Percentiles rank a stretch among this genome's conserved stretches.
phyloP scores from a whole-genome alignment of 2,797 vertebrate species.

The Xiphorhynchus erythropygius region DNA sequence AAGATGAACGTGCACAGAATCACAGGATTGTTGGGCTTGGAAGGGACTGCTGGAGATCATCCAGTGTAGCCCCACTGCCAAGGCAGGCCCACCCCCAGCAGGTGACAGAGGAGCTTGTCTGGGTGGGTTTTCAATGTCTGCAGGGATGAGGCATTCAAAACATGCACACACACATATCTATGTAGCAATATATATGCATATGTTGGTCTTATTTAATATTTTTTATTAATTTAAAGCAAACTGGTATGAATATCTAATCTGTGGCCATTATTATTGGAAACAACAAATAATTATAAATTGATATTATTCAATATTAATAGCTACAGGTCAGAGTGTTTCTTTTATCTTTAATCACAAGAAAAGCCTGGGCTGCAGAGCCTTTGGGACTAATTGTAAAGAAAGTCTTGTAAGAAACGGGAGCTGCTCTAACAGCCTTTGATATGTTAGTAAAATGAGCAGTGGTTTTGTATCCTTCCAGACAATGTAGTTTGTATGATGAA shows the following conservation, averaged over 20 bases:
- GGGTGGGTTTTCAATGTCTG: neutral
- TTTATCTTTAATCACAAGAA: neutral
- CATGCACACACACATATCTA: neutral
- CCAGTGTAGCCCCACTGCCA: neutral
- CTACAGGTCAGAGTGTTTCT: neutral
- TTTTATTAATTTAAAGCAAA: neutral
- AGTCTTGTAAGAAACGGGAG: neutral
- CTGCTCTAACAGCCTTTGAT: neutral
- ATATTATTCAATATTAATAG: neutral
- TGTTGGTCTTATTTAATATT: neutral
- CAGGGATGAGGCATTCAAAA: neutral
- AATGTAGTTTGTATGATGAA: neutral
- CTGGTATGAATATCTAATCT: neutral
- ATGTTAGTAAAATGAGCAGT: neutral
- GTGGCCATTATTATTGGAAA: neutral
- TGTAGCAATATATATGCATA: neutral
- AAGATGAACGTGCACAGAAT: neutral
- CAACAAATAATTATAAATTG: neutral
- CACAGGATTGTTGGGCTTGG: fast-evolving
- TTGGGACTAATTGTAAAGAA: neutral
- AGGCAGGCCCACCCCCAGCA: neutral
- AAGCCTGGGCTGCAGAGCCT: neutral
- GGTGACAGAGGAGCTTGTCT: neutral
- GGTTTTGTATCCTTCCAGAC: neutral
- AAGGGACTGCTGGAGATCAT: neutral